phyloP scores from a whole-genome alignment of 2,113 vertebrate genomes.

The Cyanoliseus patagonus region DNA sequence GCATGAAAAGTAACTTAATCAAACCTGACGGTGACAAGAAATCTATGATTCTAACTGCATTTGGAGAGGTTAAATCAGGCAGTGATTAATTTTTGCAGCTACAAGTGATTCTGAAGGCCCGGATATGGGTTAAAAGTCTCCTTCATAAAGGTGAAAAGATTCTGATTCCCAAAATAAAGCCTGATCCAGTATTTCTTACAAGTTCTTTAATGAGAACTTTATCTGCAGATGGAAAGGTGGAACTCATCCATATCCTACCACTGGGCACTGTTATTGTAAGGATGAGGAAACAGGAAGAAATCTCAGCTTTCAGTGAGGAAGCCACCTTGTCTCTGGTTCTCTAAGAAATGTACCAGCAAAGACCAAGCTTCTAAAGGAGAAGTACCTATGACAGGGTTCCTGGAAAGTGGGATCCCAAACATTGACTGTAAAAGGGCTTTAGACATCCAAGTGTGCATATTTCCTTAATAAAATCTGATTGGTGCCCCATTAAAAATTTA shows the following conservation, averaged over 20 bases:
- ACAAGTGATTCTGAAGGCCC: neutral
- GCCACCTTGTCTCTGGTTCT: neutral
- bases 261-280: neutral
- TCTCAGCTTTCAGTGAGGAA: neutral
- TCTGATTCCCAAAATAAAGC: neutral
- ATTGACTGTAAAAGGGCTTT: neutral
- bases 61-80: neutral
- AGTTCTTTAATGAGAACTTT: neutral
- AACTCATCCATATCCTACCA: neutral
- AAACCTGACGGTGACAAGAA: accelerated
- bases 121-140: no score
- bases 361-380: neutral
- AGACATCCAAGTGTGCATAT: neutral
- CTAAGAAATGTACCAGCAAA: neutral
- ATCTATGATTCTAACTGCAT: neutral
- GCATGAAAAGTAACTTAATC: neutral
- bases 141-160: neutral
- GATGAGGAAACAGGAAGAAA: neutral
- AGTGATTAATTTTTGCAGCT: neutral
- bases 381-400: neutral
- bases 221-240: neutral
- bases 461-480: slow-evolving; percentile 34
- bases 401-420: neutral
- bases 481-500: slow-evolving; percentile 58
- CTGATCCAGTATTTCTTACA: neutral